Base-by-base conservation (phyloP, 92 coral and sea anemone genomes). In the Blastomussa wellsi region DNA sequence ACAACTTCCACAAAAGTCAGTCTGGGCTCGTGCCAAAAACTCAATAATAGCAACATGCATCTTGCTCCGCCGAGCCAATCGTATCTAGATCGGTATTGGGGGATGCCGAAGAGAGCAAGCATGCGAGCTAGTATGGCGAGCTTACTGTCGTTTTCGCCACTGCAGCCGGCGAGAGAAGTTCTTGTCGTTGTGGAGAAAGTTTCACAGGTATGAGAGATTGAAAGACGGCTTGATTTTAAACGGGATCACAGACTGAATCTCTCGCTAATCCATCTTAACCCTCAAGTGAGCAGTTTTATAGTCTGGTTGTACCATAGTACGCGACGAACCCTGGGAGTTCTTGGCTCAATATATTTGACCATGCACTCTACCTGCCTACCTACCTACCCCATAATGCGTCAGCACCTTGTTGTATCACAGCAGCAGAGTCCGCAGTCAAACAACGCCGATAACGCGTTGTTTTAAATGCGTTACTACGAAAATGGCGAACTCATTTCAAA, bases 91-190 rank as follows among this genome's bases (percentile, higher is more conserved):
- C 79, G 88, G 72, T 89, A 89, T 41, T 89, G 88, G 82, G 92
- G 79, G 31, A 72, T 92, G 66, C 95, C 92, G 1, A 89, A 92
- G 77, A 42, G 90, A 86, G 83, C 94, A 13, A 91, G 94, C 59
- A 84, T 87, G 80, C 77, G 90, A 33, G 90, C 92, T 28, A 88
- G 90, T 60, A 81, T 86, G 81, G 95, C 92, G 28, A 90, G 92
- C 35, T 67, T 84, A 35, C 76, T 87, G 57, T 88, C 92, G 1
- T 84, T 74, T 41, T 41, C 87, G 75, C 87, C 92, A 7, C 41
- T 83, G 48, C 85, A 82, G 15, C 69, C 88, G 4, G 66, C 55
- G 35, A 31, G 82, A 68, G 95, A 92, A 62, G 79, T 49, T 44
- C 86, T 92, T 4, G 48, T 92, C 29, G 92, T 92, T 13, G 95